Percentiles rank a stretch among this genome's conserved stretches.
These are phyloP conservation scores for Pelobates cultripes DNA, from an alignment of 2,797 vertebrate genomes.

Conservation along the genomic window DNA sequence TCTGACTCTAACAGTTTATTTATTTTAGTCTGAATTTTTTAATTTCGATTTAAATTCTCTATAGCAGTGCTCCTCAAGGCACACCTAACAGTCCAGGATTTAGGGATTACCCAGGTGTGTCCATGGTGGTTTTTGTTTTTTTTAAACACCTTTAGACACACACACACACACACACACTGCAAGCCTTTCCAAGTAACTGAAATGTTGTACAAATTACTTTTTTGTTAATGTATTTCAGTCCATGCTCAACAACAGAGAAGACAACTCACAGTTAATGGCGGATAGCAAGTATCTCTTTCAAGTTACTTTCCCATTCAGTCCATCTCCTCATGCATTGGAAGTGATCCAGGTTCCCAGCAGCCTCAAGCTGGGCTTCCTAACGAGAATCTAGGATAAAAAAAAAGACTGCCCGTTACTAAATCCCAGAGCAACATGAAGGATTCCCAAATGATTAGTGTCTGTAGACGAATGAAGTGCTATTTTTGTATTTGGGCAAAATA, in stretches of 20 bases:
- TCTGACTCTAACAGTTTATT: too few relatives aligned
- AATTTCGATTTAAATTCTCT: too few relatives aligned
- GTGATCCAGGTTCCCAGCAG: conserved; percentile 90
- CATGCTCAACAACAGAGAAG: conserved; percentile 82
- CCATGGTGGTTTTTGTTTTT: too few relatives aligned
- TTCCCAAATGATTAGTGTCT: conserved; percentile 15
- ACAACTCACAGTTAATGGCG: conserved; percentile 85
- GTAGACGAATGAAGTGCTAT: background rate
- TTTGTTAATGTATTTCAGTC: conserved; percentile 73
- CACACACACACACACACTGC: too few relatives aligned
- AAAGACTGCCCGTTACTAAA: conserved; percentile 11
- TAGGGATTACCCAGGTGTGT: too few relatives aligned
- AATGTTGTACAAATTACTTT: background rate
- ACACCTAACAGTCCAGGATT: too few relatives aligned
- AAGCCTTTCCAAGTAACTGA: background rate
- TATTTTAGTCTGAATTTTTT: too few relatives aligned
- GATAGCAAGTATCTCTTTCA: conserved; percentile 91
- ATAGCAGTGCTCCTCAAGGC: too few relatives aligned
- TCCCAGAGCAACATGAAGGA: conserved; percentile 37
- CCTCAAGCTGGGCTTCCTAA: conserved; percentile 88
- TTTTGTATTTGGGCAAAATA: background rate
- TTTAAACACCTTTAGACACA: too few relatives aligned
- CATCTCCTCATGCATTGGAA: conserved; percentile 88
- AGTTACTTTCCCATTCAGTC: conserved; percentile 91
- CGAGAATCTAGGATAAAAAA: conserved; percentile 73